Conservation (phyloP, 2,113 vertebrate genomes). For the Protobothrops flavoviridis region DNA sequence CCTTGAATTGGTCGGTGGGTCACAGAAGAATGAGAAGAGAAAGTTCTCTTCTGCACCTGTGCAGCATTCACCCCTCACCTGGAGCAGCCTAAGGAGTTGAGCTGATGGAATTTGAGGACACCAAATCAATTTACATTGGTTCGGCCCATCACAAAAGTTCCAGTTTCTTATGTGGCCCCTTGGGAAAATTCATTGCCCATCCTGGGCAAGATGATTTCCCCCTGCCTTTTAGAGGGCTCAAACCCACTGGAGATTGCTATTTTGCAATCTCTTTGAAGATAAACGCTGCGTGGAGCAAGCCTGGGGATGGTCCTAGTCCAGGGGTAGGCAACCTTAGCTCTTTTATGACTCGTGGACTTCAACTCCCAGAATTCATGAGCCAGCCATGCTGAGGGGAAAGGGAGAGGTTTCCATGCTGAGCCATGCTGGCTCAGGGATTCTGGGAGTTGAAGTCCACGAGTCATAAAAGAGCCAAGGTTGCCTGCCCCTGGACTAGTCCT, state of each 20-base stretch:
- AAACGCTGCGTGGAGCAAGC: neutral
- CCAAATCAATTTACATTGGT: neutral
- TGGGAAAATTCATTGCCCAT: neutral
- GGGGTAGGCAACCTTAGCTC: too few relatives aligned
- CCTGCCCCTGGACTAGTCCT: neutral
- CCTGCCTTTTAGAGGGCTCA: too few relatives aligned
- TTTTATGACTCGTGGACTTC: too few relatives aligned
- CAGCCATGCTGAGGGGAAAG: too few relatives aligned
- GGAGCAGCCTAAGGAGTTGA: neutral
- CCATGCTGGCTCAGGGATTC: too few relatives aligned
- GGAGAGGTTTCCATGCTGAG: too few relatives aligned
- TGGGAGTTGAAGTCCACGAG: too few relatives aligned
- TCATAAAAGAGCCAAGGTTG: too few relatives aligned
- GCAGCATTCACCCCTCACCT: neutral
- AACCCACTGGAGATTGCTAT: too few relatives aligned
- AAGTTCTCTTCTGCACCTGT: neutral
- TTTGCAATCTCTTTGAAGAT: neutral
- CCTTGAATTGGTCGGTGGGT: neutral
- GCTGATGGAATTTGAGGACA: neutral
- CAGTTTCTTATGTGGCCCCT: neutral
- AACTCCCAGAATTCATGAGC: too few relatives aligned
- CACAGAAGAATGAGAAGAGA: neutral
- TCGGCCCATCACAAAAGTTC: neutral
- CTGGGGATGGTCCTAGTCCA: neutral
- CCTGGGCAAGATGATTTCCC: neutral